These are phyloP conservation scores for Cacoxenus indagator DNA, from an alignment of 2,888 invertebrate species.

Conservation along the genomic window DNA sequence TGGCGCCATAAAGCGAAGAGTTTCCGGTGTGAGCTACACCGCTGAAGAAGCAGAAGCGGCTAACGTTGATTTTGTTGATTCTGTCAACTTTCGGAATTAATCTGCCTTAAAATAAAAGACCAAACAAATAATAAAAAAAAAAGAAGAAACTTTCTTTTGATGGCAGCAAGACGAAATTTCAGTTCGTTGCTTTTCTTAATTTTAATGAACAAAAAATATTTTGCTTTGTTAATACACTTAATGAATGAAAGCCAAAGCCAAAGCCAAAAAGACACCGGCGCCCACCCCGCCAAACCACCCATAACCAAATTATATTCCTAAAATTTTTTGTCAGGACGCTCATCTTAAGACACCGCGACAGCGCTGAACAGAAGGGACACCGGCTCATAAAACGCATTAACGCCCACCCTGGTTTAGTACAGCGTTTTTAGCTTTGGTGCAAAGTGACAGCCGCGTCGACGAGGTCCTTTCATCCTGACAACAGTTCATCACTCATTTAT, in stretches of 20 bases:
- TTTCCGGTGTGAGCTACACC: conserved; percentile 37
- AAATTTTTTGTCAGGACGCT: conserved; percentile 24
- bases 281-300: conserved; percentile 5
- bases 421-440: background rate
- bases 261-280: background rate
- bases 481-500: background rate
- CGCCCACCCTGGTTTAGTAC: conserved; percentile 40
- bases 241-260: conserved; percentile 32
- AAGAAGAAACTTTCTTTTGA: background rate
- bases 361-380: conserved; percentile 19
- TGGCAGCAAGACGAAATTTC: background rate
- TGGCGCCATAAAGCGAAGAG: conserved; percentile 44
- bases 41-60: background rate
- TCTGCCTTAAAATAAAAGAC: background rate
- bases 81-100: background rate
- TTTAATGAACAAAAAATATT: conserved; percentile 41
- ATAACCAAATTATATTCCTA: conserved; percentile 52
- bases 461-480: conserved; percentile 1
- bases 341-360: background rate
- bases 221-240: conserved; percentile 44
- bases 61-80: background rate
- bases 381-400: conserved; percentile 53
- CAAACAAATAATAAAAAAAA: background rate
- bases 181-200: background rate
- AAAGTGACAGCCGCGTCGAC: conserved; percentile 6